Conservation (phyloP, 1,140 invertebrate genomes). For the Cotesia typhae region DNA sequence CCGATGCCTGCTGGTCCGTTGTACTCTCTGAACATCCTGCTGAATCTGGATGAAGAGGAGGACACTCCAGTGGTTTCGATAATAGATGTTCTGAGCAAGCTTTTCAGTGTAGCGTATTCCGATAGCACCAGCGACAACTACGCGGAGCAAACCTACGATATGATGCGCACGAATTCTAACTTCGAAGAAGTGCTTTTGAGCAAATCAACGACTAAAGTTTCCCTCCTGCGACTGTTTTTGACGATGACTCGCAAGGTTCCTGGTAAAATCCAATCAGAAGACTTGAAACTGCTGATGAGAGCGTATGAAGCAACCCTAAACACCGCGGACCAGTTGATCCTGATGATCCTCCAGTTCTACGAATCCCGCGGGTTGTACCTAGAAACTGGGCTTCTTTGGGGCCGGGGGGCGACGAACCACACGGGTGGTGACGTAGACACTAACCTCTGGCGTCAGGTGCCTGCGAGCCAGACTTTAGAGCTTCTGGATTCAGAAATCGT, state of each 20-base stretch:
- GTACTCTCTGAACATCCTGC: slow-evolving; percentile 38
- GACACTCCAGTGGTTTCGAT: slow-evolving; percentile 47
- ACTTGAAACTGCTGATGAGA: slow-evolving; percentile 76
- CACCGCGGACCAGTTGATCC: slow-evolving; percentile 71
- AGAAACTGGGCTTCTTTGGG: slow-evolving; percentile 80
- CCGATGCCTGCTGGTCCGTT: background rate
- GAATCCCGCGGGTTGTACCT: slow-evolving; percentile 71
- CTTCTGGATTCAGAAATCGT: slow-evolving; percentile 73
- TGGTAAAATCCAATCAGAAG: slow-evolving; percentile 69
- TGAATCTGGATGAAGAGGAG: slow-evolving; percentile 30
- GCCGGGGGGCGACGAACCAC: slow-evolving; percentile 78
- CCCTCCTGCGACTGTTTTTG: slow-evolving; percentile 71
- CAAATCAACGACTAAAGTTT: slow-evolving; percentile 59
- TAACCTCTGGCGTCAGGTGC: slow-evolving; percentile 74
- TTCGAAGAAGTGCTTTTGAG: slow-evolving; percentile 74
- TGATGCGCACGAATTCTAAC: slow-evolving; percentile 79
- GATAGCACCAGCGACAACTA: slow-evolving; percentile 63
- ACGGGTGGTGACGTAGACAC: slow-evolving; percentile 71
- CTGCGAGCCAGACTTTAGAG: slow-evolving; percentile 75
- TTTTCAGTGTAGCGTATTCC: slow-evolving; percentile 70
- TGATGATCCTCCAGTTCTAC: slow-evolving; percentile 72
- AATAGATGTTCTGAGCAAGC: slow-evolving; percentile 66
- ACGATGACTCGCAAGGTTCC: slow-evolving; percentile 70
- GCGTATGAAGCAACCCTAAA: slow-evolving; percentile 75
- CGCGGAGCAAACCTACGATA: slow-evolving; percentile 72